Evolutionary conservation across 1,140 invertebrate genomes (phyloP), one percentile per base, ranked within the genome.

Genomic region (Drosophila leontia): DNA sequence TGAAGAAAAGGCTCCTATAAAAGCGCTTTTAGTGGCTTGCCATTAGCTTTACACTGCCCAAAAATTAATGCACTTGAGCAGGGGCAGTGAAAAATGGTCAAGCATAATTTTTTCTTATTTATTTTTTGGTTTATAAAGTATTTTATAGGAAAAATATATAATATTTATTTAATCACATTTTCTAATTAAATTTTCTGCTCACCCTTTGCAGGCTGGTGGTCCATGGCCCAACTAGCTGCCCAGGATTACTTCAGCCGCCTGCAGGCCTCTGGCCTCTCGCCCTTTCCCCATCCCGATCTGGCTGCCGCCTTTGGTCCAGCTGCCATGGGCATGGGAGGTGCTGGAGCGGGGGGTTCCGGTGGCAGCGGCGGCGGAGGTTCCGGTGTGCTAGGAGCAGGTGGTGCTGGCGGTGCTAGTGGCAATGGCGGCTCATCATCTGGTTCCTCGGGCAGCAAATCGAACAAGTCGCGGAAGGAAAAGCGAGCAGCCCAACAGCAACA

Each of bases 141-240:
- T 6, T 15, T 37, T 55, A 37, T 6, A n/a, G 19, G 2, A 39
- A 39, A 39, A 11, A 39, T 15, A 19, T 3, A 37, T 23, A 26
- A 26, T 26, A 5, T 26, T 7, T 29, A 29, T 29, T 29, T 29
- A 29, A 29, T 29, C 26, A 29, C 15, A 2, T 8, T 32, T 56
- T 56, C 23, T 55, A 50, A 78, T 39, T 9, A n/a, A 0, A 17
- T 17, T 2, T 9, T 57, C 8, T 6, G 17, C 7, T 9, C 19
- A 1, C 13, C 2, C 0, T 45, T 93, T 92, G 62, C 93, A 94
- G 96, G 96, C 93, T 97, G 97, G 97, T 97, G 96, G 96, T 96
- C 96, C 26, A 97, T 97, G 96, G 96, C 97, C 26, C 96, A 97
- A 83, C 92, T 97, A 64, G 96, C 96, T 15, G 96, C 96, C 6